Conservation (phyloP, 2,797 vertebrate genomes). For the Margarornis squamiger region DNA sequence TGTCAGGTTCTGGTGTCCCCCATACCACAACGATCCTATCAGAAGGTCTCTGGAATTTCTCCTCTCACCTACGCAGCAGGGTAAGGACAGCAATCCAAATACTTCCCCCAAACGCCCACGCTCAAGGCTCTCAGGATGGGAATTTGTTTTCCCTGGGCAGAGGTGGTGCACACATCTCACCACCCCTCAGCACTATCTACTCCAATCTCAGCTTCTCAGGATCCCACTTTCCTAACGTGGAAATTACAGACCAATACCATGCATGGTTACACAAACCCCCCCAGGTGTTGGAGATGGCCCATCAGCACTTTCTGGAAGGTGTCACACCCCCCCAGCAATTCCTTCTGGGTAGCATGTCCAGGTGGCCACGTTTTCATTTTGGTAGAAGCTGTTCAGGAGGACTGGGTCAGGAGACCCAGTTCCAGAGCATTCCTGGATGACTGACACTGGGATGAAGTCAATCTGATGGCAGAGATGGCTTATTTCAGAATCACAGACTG, state of each 20-base stretch:
- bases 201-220: background rate
- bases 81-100: background rate
- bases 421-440: background rate
- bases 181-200: background rate
- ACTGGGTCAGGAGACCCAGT: background rate
- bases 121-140: background rate
- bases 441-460: background rate
- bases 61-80: background rate
- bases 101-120: background rate
- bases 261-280: background rate
- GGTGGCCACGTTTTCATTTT: background rate
- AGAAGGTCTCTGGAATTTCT: background rate
- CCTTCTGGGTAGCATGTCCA: background rate
- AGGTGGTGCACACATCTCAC: background rate
- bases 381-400: no score
- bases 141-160: background rate
- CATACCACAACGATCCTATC: background rate
- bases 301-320: background rate
- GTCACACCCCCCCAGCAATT: background rate
- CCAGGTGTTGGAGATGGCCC: rapidly evolving
- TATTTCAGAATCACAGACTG: background rate
- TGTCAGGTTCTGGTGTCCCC: background rate
- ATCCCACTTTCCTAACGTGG: background rate
- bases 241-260: background rate
- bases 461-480: background rate